Evolutionary conservation across 2,888 invertebrate genomes (phyloP).

Genomic region (Ophraella communa): DNA sequence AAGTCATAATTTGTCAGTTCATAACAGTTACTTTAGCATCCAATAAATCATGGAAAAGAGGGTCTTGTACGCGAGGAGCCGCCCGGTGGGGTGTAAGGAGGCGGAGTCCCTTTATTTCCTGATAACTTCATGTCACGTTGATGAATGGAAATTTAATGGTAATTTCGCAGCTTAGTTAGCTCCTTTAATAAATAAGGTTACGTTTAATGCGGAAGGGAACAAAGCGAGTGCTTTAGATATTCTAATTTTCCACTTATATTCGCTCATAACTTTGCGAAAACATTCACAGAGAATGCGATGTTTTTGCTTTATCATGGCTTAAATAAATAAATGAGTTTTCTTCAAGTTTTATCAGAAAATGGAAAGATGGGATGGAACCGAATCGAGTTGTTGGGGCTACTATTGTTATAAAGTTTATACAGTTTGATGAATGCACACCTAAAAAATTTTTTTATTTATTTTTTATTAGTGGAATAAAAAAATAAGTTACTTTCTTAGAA

Average conservation of each 20-base stretch:
- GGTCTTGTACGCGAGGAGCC: constrained; percentile 1
- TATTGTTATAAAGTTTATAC: neutral
- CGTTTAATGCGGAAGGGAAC: constrained; percentile 54
- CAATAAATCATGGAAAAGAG: constrained; percentile 25
- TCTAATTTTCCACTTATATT: constrained; percentile 54
- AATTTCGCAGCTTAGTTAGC: constrained; percentile 56
- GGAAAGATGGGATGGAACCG: constrained; percentile 15
- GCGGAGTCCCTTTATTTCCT: constrained; percentile 55
- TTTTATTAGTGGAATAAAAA: no score
- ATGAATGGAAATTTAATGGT: constrained; percentile 60
- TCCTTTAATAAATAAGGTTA: constrained; percentile 58
- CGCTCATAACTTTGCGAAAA: constrained; percentile 50
- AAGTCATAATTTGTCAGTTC: constrained; percentile 45
- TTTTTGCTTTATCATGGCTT: constrained; percentile 46
- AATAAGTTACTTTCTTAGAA: no score
- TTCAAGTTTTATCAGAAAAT: constrained; percentile 31
- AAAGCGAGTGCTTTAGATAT: constrained; percentile 54
- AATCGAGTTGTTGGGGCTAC: neutral
- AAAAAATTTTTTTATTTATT: no score
- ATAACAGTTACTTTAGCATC: constrained; percentile 47
- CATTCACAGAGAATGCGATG: constrained; percentile 35
- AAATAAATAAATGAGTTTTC: constrained; percentile 44
- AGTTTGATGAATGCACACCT: neutral
- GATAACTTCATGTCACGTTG: constrained; percentile 60
- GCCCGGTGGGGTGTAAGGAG: constrained; percentile 47